Conservation (phyloP, 2,797 vertebrate species). For the Squalus acanthias region DNA sequence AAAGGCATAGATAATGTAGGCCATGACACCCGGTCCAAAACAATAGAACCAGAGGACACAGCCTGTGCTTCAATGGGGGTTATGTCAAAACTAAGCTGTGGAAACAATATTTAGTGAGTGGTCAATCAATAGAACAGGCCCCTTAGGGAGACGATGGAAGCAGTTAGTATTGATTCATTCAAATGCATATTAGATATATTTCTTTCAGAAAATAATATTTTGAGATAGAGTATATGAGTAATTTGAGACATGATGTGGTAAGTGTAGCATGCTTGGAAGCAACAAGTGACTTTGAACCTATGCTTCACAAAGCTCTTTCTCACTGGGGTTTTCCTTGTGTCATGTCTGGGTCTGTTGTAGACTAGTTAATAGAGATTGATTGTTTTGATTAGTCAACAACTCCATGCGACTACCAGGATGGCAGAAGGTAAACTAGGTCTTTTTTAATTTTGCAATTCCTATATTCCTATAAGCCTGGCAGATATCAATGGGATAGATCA, state of each 20-base stretch:
- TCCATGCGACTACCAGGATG: neutral
- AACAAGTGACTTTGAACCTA: neutral
- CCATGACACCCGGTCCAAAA: neutral
- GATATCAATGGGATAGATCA: neutral
- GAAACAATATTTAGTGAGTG: neutral
- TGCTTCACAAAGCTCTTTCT: too few species aligned
- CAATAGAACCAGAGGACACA: neutral
- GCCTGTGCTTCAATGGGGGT: neutral
- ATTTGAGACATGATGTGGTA: neutral
- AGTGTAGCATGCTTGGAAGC: neutral
- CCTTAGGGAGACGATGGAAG: neutral
- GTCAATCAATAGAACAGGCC: neutral
- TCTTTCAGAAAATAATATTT: neutral
- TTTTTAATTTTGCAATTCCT: neutral
- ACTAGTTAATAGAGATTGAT: neutral
- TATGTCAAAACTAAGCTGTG: neutral
- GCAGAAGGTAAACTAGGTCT: neutral
- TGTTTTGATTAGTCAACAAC: neutral
- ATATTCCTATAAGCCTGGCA: neutral
- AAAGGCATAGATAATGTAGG: neutral
- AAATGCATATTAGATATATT: neutral
- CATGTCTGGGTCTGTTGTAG: neutral
- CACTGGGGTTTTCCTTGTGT: neutral
- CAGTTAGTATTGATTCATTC: neutral
- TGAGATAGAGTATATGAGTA: neutral